Evolutionary conservation across 2,113 vertebrate species (phyloP).

Genomic region (Neolamprologus sp.): DNA sequence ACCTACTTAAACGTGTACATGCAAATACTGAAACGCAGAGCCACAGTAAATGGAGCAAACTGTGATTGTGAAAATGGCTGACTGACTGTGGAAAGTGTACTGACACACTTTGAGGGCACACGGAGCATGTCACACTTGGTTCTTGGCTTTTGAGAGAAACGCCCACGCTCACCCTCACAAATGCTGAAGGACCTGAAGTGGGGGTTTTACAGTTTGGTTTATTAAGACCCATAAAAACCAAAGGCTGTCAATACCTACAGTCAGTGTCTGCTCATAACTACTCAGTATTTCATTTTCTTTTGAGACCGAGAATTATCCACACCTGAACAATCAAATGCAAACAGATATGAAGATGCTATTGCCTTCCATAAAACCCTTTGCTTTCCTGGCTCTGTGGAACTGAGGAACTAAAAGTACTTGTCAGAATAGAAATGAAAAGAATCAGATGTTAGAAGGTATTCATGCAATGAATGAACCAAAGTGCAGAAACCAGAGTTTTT

Average conservation of each 20-base stretch:
- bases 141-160: background rate
- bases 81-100: background rate
- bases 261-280: background rate
- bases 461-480: background rate
- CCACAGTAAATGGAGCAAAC: constrained; percentile 24
- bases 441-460: background rate
- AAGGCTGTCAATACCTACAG: background rate
- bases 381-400: background rate
- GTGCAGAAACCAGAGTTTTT: background rate
- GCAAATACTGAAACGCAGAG: background rate
- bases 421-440: background rate
- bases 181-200: background rate
- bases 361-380: accelerated
- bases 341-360: background rate
- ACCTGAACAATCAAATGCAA: background rate
- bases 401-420: background rate
- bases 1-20: background rate
- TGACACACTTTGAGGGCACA: background rate
- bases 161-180: background rate
- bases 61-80: background rate
- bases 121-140: background rate
- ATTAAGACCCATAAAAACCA: background rate
- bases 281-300: background rate
- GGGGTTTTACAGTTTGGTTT: background rate
- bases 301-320: background rate